Base-by-base conservation (phyloP, 2,888 invertebrate genomes). In the Macrophya alboannulata region DNA sequence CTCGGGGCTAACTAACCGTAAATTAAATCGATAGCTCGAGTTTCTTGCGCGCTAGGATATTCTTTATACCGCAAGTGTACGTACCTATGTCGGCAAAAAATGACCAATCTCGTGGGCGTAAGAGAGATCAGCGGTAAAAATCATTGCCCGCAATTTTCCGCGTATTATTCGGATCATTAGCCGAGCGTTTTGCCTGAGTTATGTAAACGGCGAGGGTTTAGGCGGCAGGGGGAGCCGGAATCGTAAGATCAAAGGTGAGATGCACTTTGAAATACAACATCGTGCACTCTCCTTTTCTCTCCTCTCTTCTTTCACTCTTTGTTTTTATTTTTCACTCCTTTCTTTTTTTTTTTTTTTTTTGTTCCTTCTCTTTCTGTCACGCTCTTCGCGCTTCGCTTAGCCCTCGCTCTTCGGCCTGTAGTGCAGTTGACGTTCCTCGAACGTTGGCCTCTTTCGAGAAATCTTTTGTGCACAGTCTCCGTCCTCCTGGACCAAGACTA, bases 141-240 rank as follows among this genome's bases (percentile, higher is more conserved):
- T 89, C 90, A 91, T 91, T 90, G 90, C 90, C 87, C 89, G 89
- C 90, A 90, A 90, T 90, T 91, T 90, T 88, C 88, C 84, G 85
- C 87, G 86, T 87, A 90, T 90, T 90, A 90, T 91, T 91, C 90
- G 91, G 88, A 90, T 91, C 90, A 91, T 91, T 91, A 91, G 89
- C 89, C 86, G 86, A 86, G 87, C 89, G 88, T 88, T 89, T 89
- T 88, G 87, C 87, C 88, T 90, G 89, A 91, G 90, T 91, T 89
- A 89, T 90, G 89, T 89, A 88, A 89, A 89, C 81, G 86, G 86
- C 85, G 4, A 21, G 25, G 62, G 9, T 31, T 31, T 59, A 17
- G 48, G 62, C 10, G 79, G 68, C 68, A 85, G 76, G 74, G 74
- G 82, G 83, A 83, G 84, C 86, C 86, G 71, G 71, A 71, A 72